These are phyloP conservation scores for Eupithecia subumbrata DNA, from an alignment of 2,888 invertebrate species.

Conservation along the genomic window DNA sequence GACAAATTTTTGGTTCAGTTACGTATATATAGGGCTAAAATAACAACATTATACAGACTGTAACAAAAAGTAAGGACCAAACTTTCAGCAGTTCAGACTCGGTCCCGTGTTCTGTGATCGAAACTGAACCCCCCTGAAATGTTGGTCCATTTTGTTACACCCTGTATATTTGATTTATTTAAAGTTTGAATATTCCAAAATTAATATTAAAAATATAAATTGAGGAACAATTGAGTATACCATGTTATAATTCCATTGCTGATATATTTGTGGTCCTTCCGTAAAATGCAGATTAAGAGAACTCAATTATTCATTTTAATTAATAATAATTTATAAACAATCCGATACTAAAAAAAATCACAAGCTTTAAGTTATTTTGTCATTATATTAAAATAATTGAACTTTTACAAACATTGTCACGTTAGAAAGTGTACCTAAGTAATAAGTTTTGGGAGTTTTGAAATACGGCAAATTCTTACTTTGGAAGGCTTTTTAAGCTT, in stretches of 20 bases:
- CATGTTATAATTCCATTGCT: constrained; percentile 13
- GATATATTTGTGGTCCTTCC: constrained; percentile 15
- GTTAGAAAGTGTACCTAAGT: neutral
- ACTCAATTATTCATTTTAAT: constrained; percentile 16
- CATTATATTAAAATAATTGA: neutral
- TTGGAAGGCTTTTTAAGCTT: neutral
- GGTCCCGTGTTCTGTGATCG: no score
- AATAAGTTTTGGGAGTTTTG: neutral
- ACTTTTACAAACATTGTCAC: neutral
- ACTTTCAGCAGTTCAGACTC: no score
- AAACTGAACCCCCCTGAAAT: no score
- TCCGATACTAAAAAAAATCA: constrained; percentile 10
- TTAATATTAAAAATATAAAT: constrained; percentile 19
- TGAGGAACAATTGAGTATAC: constrained; percentile 23
- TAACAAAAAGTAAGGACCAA: no score
- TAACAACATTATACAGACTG: neutral
- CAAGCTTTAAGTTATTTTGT: constrained; percentile 4
- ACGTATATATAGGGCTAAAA: neutral
- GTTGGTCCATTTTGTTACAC: no score
- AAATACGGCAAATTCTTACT: neutral
- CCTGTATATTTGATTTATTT: neutral
- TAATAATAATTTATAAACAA: constrained; percentile 21
- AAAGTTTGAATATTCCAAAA: constrained; percentile 11
- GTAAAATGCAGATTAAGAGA: constrained; percentile 15
- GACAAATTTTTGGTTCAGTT: constrained; percentile 1